Base-by-base conservation (phyloP, 2,888 invertebrate species). In the Tenthredo amoena region DNA sequence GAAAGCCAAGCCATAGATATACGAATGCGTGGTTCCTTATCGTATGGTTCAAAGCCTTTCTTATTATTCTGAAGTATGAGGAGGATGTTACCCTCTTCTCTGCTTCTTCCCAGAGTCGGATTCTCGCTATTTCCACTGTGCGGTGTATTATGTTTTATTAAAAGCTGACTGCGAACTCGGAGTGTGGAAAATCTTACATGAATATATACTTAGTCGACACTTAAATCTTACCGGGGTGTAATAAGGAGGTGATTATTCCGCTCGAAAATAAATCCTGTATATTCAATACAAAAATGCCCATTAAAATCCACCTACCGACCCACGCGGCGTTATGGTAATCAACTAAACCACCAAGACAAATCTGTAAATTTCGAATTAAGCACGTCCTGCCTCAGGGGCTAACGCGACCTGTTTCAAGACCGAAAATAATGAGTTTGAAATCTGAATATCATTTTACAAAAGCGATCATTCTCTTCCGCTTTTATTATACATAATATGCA, bases 221-320 rank as follows among this genome's bases (percentile, higher is more conserved):
- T 40, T 43, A 31, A 43, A 74, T 74, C 2, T 43, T 2, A 43
- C 43, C 72, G 40, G 72, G 31, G 55, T 47, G 55, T 55, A 50
- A 77, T 77, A 55, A 77, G 15, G 77, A 55, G 50, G 55, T 77
- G 77, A 77, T 77, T 77, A 77, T 77, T 10, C n/a, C 77, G 55
- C 77, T 50, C n/a, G 15, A 34, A 55, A 55, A 10, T 15, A 77
- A 55, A 68, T 68, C 15, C 34, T 68, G 68, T 68, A 68, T 34
- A 68, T 68, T 68, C 31, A 34, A 68, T 68, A 68, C 12, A 34
- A 68, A 34, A 68, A 68, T 68, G 34, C 68, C 68, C 68, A 68
- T 34, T 68, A 34, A 68, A 68, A 68, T 68, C 34, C 34, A 34
- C 68, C 34, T 15, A 18, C 68, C 34, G 15, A 68, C 21, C 62